Evolutionary conservation across 2,113 vertebrate genomes (phyloP), one percentile per base, ranked within the genome.

Genomic region (Callaeas wilsoni): DNA sequence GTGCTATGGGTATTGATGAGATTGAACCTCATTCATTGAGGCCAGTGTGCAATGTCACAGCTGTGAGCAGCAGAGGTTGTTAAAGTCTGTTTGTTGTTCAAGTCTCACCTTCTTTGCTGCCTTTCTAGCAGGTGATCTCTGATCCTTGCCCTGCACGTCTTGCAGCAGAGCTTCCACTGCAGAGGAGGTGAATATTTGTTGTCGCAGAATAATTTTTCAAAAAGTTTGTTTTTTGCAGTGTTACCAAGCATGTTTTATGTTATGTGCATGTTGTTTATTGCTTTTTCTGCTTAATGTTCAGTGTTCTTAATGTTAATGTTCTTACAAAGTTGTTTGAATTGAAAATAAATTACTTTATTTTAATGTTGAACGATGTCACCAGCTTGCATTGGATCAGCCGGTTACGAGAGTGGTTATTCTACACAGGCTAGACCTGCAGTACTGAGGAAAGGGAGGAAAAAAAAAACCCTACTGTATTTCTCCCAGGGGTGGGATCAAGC

Each of bases 341-440:
- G 2, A 44, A 62, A 97, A 96, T 97, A 97, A 97, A 97, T 80
- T 16, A 49, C 50, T 84, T 71, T 90, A 94, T 93, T 94, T 95
- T 95, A 84, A 81, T n/a, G 35, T 30, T 88, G 17, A 63, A 49
- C 6, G 2, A 35, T 56, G 46, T 69, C 3, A 0, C 19, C 6
- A 50, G 20, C 27, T 87, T 89, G 41, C 10, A 9, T 79, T 47
- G 44, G 22, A 91, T 47, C 32, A 64, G 47, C 42, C 12, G 46
- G 25, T 11, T 44, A 18, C 0, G 0, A 33, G 25, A 50, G 73
- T 6, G 4, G 25, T 60, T 47, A 8, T 32, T 60, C 16, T 46
- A 27, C 75, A 15, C 6, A 16, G 41, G 30, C 33, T 79, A 67
- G 39, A 23, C 16, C 25, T 39, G 35, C 29, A 21, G 11, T 41